Evolutionary conservation across 2,113 vertebrate species (phyloP).

Genomic region (Miniopterus natalensis): DNA sequence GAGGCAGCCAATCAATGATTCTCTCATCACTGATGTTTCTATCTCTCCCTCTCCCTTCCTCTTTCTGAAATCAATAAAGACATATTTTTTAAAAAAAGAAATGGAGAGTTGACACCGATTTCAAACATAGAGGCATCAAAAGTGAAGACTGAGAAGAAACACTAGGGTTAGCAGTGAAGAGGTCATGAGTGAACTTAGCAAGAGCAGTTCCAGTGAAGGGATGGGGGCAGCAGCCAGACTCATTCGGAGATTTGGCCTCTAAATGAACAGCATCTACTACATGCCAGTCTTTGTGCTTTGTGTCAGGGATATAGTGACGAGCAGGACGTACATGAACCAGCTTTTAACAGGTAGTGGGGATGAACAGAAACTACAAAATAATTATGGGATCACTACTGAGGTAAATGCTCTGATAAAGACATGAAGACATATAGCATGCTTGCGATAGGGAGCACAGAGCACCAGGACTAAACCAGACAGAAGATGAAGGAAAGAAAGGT

Average conservation of each 20-base stretch:
- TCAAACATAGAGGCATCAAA: neutral
- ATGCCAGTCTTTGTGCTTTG: neutral
- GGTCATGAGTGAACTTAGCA: neutral
- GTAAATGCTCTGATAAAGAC: neutral
- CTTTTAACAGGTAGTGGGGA: neutral
- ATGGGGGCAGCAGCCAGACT: neutral
- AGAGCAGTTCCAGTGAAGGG: neutral
- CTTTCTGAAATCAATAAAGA: too few relatives aligned
- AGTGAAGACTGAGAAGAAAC: neutral
- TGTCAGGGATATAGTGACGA: neutral
- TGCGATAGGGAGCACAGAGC: neutral
- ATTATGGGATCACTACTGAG: neutral
- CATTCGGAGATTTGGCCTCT: neutral
- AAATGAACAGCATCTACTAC: neutral
- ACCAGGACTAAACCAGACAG: neutral
- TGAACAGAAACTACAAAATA: neutral
- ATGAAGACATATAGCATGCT: neutral
- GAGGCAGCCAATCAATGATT: neutral
- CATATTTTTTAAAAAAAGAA: neutral
- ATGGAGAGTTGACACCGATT: neutral
- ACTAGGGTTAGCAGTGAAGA: neutral
- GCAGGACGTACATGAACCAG: too few relatives aligned
- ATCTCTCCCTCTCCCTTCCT: neutral
- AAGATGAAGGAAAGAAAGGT: neutral
- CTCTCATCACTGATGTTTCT: neutral